These are phyloP conservation scores for Camponotus pennsylvanicus DNA, from an alignment of 1,140 invertebrate species.

Conservation along the genomic window DNA sequence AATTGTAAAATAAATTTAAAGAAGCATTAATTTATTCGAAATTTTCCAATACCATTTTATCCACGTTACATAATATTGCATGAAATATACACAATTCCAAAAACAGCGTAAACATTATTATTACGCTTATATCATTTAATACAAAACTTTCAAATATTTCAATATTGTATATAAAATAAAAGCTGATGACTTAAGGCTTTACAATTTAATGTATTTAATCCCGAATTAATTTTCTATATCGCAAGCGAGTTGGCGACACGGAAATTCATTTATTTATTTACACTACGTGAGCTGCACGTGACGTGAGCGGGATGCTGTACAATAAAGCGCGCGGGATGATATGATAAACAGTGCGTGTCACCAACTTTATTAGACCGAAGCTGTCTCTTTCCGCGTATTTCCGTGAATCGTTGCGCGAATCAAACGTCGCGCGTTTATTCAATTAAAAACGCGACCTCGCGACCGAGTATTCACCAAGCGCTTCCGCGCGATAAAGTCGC, in stretches of 20 bases:
- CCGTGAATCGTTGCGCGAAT: background rate
- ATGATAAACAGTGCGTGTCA: slow-evolving; percentile 26
- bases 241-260: background rate
- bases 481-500: slow-evolving; percentile 24
- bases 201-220: too few relatives aligned
- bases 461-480: background rate
- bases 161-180: too few relatives aligned
- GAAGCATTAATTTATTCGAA: background rate
- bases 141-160: too few relatives aligned
- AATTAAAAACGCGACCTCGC: slow-evolving; percentile 39
- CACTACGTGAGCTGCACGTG: background rate
- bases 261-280: background rate
- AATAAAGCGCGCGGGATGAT: slow-evolving; percentile 23
- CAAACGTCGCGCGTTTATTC: background rate
- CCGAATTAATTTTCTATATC: background rate
- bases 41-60: background rate
- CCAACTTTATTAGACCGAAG: slow-evolving; percentile 33
- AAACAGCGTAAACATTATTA: too few relatives aligned
- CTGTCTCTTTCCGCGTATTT: background rate
- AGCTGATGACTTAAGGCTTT: too few relatives aligned
- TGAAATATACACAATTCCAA: background rate
- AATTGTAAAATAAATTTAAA: background rate
- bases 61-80: background rate
- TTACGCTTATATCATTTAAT: too few relatives aligned
- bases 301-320: background rate